These are phyloP conservation scores for Aphaenogaster floridana DNA, from an alignment of 1,140 invertebrate genomes.

Conservation along the genomic window DNA sequence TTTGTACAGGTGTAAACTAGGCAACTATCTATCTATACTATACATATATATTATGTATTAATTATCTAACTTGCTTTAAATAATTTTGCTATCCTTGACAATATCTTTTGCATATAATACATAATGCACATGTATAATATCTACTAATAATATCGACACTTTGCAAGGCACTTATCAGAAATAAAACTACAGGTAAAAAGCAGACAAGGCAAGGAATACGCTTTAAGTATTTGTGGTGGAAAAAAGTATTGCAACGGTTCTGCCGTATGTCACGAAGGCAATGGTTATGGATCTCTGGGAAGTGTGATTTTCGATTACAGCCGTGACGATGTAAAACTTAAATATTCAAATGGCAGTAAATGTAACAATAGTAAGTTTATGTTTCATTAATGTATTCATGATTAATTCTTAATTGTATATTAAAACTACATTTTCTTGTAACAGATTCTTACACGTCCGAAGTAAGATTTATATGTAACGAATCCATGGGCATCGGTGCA, in stretches of 20 bases:
- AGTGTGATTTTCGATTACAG: conserved; percentile 79
- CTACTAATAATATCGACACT: background rate
- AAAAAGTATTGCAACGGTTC: conserved; percentile 76
- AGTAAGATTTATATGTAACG: conserved; percentile 75
- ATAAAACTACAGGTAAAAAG: conserved; percentile 66
- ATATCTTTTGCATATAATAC: conserved; percentile 2
- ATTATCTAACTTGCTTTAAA: conserved; percentile 7
- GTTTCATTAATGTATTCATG: conserved; percentile 36
- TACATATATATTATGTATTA: background rate
- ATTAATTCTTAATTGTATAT: conserved; percentile 23
- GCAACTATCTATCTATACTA: too few relatives aligned
- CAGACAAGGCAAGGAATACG: conserved; percentile 70
- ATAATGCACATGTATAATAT: background rate
- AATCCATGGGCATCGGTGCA: conserved; percentile 69
- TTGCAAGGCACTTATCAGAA: background rate
- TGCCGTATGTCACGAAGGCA: conserved; percentile 74
- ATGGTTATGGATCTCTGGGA: conserved; percentile 75
- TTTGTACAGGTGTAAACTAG: too few relatives aligned
- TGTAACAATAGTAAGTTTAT: conserved; percentile 77
- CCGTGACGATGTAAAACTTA: conserved; percentile 74
- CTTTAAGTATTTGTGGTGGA: conserved; percentile 77
- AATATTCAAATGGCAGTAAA: conserved; percentile 76
- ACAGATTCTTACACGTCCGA: conserved; percentile 74
- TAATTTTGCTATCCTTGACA: background rate
- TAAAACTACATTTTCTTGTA: conserved; percentile 1